Percentiles rank a stretch among this genome's conserved stretches.
phyloP scores from a whole-genome alignment of 2,888 invertebrate genomes.

The Drosophila tanythrix region DNA sequence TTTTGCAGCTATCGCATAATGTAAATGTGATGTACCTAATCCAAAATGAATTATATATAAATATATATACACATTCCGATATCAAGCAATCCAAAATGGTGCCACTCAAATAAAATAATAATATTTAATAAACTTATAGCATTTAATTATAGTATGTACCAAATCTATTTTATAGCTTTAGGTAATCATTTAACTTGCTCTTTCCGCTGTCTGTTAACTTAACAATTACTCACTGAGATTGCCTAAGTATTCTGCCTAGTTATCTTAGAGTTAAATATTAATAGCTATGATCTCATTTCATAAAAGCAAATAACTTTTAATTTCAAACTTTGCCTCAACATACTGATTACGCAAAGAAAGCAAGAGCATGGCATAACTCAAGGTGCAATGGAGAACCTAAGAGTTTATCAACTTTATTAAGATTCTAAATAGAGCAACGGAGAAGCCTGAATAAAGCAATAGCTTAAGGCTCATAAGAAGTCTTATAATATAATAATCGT shows the following conservation, averaged over 20 bases:
- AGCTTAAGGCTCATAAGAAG: not conserved
- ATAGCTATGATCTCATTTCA: slow-evolving; percentile 9
- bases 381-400: slow-evolving; percentile 8
- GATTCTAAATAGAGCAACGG: not conserved
- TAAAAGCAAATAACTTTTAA: slow-evolving; percentile 5
- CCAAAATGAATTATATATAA: slow-evolving; percentile 29
- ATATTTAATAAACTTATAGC: not conserved
- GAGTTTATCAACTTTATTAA: slow-evolving; percentile 4
- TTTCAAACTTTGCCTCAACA: not conserved
- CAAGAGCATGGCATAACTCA: too few relatives aligned
- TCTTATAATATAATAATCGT: not conserved
- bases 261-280: not conserved
- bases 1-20: slow-evolving; percentile 91
- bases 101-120: not conserved
- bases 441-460: not conserved
- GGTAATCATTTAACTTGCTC: not conserved
- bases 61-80: not conserved
- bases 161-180: not conserved
- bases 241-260: too few relatives aligned
- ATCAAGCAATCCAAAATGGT: not conserved
- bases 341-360: not conserved
- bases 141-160: not conserved
- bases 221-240: not conserved
- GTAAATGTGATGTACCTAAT: slow-evolving; percentile 94
- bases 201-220: not conserved